Conservation (phyloP, 2,888 invertebrate species). For the Melanostoma scalare region DNA sequence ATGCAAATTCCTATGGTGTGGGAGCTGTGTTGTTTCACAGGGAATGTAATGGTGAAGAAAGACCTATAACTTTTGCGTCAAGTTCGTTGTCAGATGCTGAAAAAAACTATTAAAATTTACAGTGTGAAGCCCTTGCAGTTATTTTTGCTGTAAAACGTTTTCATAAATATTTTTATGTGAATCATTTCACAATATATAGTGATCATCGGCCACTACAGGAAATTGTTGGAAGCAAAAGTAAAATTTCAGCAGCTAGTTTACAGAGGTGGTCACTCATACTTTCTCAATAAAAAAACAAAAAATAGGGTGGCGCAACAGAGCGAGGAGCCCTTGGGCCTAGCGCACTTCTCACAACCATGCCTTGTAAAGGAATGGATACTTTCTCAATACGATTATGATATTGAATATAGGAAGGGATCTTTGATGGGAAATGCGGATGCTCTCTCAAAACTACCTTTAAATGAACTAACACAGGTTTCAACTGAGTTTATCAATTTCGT, state of each 20-base stretch:
- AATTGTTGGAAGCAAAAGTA: not conserved
- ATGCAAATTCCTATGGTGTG: not conserved
- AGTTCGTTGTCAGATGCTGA: not conserved
- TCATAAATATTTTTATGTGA: not conserved
- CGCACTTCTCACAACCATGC: no score
- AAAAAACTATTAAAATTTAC: not conserved
- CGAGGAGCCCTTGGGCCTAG: no score
- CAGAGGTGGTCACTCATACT: not conserved
- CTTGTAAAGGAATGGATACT: no score
- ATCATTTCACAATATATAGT: not conserved
- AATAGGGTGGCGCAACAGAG: no score
- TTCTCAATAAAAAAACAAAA: no score
- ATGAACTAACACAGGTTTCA: no score
- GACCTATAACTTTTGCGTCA: no score
- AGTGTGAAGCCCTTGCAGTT: not conserved
- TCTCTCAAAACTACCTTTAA: no score
- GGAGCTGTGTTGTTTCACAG: conserved; percentile 1
- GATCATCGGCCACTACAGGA: not conserved
- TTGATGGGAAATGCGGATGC: not conserved
- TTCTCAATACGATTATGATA: not conserved
- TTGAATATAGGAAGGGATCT: not conserved
- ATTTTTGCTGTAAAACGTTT: not conserved
- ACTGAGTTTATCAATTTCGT: no score
- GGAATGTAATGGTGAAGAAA: not conserved
- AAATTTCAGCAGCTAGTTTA: not conserved